Base-by-base conservation (phyloP, 2,113 vertebrate species). In the Antechinus stuartii region DNA sequence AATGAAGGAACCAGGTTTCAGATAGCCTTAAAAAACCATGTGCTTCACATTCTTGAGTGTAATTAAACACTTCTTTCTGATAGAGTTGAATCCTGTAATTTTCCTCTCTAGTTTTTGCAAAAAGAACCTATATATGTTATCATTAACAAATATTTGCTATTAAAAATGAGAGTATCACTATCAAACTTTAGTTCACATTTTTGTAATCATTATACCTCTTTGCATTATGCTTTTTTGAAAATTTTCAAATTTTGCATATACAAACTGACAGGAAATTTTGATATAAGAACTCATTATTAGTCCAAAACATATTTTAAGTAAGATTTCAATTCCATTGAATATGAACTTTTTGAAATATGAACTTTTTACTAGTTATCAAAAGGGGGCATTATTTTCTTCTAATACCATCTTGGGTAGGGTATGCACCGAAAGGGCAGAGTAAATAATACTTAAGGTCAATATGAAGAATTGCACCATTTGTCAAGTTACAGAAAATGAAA, bases 1-100 rank as follows among this genome's bases (percentile, higher is more conserved):
- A 96, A 94, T 54, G 57, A 94, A 91, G 42, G 57, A 94, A 57
- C 16, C 95, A 57, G 5, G 23, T 93, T 97, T 94, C n/a, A 94
- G 54, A 90, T 91, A 54, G 30, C 14, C 61, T 91, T 91, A 0
- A 91, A 93, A 95, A 91, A 50, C 53, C 16, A 93, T 19, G 1
- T 61, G n/a, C 89, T 8, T 90, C 27, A 93, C 55, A 47, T 6
- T 94, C 95, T 54, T 96, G 84, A 94, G 35, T 42, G 47, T 92
- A 26, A 49, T 42, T 90, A 94, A 95, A 91, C 10, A 89, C 92
- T 94, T 57, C 89, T 50, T 89, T 93, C 47, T 76, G 3, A 46
- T 23, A 2, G 53, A 22, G 10, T 22, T 76, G 19, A 90, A 8
- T 49, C 19, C 35, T 90, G 92, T 10, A n/a, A 22, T 10, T 93